Conservation (phyloP, 2,797 vertebrate genomes). For the Phoebastria nigripes region DNA sequence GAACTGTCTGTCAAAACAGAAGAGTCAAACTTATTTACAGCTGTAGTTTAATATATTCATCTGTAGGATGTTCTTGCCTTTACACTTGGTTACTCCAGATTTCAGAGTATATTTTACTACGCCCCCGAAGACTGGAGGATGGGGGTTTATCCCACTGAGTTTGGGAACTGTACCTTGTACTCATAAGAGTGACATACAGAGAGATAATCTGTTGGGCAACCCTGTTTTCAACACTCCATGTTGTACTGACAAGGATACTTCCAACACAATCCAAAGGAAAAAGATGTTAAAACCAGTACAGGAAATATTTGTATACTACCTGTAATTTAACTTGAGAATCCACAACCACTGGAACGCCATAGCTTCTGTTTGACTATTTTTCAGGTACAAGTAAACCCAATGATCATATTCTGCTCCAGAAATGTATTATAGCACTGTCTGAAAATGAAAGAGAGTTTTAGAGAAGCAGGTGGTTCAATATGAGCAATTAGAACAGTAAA, state of each 20-base stretch:
- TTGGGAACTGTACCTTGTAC: neutral
- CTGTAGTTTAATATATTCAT: neutral
- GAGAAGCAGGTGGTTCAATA: neutral
- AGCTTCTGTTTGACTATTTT: neutral
- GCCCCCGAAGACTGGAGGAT: neutral
- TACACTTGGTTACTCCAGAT: neutral
- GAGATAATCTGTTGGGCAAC: neutral
- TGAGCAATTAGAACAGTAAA: neutral
- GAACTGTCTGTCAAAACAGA: neutral
- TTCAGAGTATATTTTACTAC: neutral
- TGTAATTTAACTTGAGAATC: neutral
- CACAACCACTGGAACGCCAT: neutral
- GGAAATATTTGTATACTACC: neutral
- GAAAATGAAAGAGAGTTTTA: neutral
- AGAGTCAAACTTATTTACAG: neutral
- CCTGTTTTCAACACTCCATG: neutral
- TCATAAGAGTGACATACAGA: neutral
- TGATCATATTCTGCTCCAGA: neutral
- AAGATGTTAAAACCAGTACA: neutral
- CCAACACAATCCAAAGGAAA: neutral
- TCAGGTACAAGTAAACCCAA: neutral
- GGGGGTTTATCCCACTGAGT: neutral
- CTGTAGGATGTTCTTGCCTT: neutral
- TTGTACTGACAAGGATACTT: neutral
- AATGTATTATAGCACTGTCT: neutral